Base-by-base conservation (phyloP, 2,113 vertebrate species). In the Scolopax mira region DNA sequence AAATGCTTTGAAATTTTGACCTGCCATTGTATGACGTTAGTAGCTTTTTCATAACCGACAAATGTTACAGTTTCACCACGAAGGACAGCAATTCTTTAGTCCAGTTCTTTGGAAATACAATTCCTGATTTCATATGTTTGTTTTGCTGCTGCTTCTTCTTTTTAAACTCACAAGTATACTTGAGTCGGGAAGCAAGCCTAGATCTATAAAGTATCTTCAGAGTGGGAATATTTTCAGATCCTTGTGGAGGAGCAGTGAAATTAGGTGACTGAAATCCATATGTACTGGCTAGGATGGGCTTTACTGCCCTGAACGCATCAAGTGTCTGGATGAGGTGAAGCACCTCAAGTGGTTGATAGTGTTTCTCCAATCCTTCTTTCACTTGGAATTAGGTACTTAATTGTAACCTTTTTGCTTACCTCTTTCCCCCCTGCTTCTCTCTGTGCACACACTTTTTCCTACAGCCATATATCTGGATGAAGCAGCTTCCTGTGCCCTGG, bases 361-460 rank as follows among this genome's bases (percentile, higher is more conserved):
- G 9, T 67, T 14, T 64, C 52, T 92, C 27, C 18, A 58, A 1
- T 86, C 37, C 42, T 88, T 48, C 23, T 70, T 79, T 49, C 0
- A 0, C 28, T 78, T 66, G 79, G 25, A 61, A 31, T 57, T 75
- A 15, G 3, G 6, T 75, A 12, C 25, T 28, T 73, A 18, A 28
- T 25, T 66, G 25, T 46, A 54, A 81, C 27, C 6, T 49, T 11
- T 19, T 85, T 42, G 41, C 41, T 42, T 15, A 42, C 17, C 13
- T 5, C 19, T 21, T 35, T 23, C 7, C 3, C 3, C 6, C 8
- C 3, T 3, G 0, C 25, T 70, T 78, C n/a, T 52, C 1, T 54
- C 22, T 60, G 19, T 49, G 41, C 18, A 16, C 5, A 2, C 11
- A 35, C 6, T 24, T 79, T 83, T 91, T 22, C 28, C 18, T 58